Percentiles rank a stretch among this genome's conserved stretches.
Evolutionary conservation across 2,888 invertebrate species (phyloP).

Genomic region (Nemoura dubitans): DNA sequence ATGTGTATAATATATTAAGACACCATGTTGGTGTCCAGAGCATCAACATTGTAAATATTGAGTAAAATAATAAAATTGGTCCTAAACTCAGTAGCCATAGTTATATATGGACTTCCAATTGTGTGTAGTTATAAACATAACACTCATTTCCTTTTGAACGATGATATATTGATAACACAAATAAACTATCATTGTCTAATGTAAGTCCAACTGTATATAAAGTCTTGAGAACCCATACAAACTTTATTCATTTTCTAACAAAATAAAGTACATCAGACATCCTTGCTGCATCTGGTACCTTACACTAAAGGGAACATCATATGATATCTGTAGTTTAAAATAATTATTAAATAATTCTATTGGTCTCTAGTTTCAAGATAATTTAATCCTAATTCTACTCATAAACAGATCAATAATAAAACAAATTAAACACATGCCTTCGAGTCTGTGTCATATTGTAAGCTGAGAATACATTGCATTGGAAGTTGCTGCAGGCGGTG

Average conservation of each 20-base stretch:
- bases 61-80: neutral
- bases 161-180: slow-evolving; percentile 5
- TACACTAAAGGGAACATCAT: neutral
- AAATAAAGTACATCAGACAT: neutral
- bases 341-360: neutral
- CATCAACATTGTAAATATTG: neutral
- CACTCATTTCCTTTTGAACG: neutral
- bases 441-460: neutral
- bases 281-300: neutral
- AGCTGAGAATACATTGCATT: neutral
- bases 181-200: slow-evolving; percentile 1
- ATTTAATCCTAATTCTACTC: neutral
- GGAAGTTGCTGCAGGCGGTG: neutral
- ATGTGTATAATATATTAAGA: neutral
- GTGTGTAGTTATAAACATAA: neutral
- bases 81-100: neutral
- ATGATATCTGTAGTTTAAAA: neutral
- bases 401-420: neutral
- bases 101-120: neutral
- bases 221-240: neutral
- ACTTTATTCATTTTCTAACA: neutral
- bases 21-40: neutral
- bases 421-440: neutral
- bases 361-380: neutral
- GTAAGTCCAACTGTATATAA: neutral